phyloP scores from a whole-genome alignment of 2,888 invertebrate species.

The Alloplasta piceator region DNA sequence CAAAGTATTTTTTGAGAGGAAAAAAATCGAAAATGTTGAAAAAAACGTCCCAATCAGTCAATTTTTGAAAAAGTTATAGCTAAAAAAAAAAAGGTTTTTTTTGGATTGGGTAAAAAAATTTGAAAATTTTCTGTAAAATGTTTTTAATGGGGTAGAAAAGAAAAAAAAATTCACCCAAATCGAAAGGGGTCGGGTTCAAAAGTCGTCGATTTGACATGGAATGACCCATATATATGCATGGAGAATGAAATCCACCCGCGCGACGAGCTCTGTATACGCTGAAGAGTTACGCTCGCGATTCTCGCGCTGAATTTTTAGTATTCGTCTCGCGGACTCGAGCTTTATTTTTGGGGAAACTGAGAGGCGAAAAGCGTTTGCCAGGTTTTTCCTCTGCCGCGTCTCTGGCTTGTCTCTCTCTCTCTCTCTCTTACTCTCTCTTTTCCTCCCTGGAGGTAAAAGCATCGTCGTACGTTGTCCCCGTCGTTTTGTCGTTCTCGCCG shows the following conservation, averaged over 20 bases:
- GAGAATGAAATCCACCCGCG: constrained; percentile 29
- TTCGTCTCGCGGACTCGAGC: constrained; percentile 59
- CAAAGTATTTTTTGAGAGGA: too few species aligned
- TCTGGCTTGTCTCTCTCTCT: neutral
- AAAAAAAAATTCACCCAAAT: too few species aligned
- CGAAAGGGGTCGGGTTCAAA: too few species aligned
- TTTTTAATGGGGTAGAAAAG: too few species aligned
- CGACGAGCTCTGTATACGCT: constrained; percentile 4
- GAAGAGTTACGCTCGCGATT: constrained; percentile 16
- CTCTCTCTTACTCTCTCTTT: constrained; percentile 6
- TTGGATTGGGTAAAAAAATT: too few species aligned
- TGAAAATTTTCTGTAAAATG: too few species aligned
- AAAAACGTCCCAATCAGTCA: too few species aligned
- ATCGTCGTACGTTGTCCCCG: constrained; percentile 44
- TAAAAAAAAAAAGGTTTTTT: too few species aligned
- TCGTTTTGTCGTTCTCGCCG: constrained; percentile 43
- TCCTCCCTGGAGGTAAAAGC: constrained; percentile 45
- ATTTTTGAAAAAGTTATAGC: too few species aligned
- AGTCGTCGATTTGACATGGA: too few species aligned
- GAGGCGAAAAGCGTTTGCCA: constrained; percentile 50
- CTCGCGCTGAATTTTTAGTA: constrained; percentile 55
- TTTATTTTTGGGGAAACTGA: constrained; percentile 52
- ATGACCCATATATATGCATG: constrained; percentile 28
- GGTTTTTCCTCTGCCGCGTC: constrained; percentile 20
- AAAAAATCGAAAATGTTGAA: too few species aligned